Evolutionary conservation across 2,797 vertebrate genomes (phyloP).

Genomic region (Notolabrus celidotus): DNA sequence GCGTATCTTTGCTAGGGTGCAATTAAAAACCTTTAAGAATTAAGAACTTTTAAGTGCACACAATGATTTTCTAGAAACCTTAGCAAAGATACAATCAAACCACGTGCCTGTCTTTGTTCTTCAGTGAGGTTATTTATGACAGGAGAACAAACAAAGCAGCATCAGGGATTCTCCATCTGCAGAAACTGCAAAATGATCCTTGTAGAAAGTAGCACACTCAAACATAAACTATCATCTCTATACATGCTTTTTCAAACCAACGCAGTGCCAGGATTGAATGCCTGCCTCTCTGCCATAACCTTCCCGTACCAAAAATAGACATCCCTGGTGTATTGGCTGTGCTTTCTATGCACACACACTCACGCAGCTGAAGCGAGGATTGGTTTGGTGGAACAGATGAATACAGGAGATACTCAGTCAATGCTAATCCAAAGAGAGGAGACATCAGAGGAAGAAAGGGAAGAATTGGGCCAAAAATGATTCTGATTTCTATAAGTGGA

Average conservation of each 20-base stretch:
- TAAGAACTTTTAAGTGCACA: constrained; percentile 14
- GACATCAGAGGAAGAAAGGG: constrained; percentile 21
- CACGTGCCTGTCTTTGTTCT: constrained; percentile 36
- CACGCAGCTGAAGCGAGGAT: constrained; percentile 30
- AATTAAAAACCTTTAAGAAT: too few species aligned
- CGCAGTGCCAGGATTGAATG: constrained; percentile 32
- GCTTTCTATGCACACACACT: constrained; percentile 28
- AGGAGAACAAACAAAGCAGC: constrained; percentile 49
- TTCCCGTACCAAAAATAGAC: constrained; percentile 67
- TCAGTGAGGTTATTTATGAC: constrained; percentile 22
- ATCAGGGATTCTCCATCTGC: constrained; percentile 18
- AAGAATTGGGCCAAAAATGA: constrained; percentile 49
- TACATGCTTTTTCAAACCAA: constrained; percentile 21
- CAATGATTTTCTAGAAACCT: constrained; percentile 18
- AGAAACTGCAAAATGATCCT: constrained; percentile 20
- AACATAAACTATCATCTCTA: neutral
- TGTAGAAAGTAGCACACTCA: constrained; percentile 11
- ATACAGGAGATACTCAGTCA: constrained; percentile 31
- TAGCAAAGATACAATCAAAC: constrained; percentile 24
- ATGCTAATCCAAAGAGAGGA: constrained; percentile 30
- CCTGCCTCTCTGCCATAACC: constrained; percentile 41
- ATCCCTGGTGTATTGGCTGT: constrained; percentile 51
- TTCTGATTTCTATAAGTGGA: constrained; percentile 41
- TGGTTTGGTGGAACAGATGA: constrained; percentile 31
- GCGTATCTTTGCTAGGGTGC: constrained; percentile 17